Evolutionary conservation across 2,797 vertebrate species (phyloP).

Genomic region (Syndactyla subalaris): DNA sequence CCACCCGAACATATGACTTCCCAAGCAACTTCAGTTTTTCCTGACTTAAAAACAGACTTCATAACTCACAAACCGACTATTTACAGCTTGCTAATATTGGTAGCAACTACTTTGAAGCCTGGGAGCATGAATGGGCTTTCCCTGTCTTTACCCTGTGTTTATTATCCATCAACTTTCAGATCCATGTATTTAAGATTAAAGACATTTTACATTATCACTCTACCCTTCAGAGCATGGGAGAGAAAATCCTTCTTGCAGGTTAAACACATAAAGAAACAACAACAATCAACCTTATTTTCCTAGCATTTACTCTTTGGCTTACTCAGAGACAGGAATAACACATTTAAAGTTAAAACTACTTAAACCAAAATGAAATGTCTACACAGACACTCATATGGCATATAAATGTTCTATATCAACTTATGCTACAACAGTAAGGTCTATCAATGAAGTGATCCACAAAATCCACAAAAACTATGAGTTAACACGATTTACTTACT

Average conservation of each 20-base stretch:
- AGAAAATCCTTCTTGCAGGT: neutral
- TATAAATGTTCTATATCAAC: neutral
- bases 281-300: neutral
- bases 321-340: neutral
- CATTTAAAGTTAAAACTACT: neutral
- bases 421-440: neutral
- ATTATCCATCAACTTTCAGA: neutral
- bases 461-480: neutral
- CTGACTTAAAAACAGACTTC: neutral
- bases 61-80: neutral
- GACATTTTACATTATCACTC: neutral
- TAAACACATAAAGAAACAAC: neutral
- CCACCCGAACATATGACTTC: neutral
- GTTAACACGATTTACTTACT: neutral
- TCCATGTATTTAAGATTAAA: neutral
- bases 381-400: neutral
- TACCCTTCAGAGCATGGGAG: neutral
- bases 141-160: neutral
- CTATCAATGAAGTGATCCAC: neutral
- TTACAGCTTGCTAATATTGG: neutral
- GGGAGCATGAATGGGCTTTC: neutral
- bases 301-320: neutral
- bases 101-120: neutral
- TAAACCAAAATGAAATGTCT: neutral
- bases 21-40: neutral